Evolutionary conservation across 1,140 invertebrate genomes (phyloP), one percentile per base, ranked within the genome.

Genomic region (Vanessa atalanta): DNA sequence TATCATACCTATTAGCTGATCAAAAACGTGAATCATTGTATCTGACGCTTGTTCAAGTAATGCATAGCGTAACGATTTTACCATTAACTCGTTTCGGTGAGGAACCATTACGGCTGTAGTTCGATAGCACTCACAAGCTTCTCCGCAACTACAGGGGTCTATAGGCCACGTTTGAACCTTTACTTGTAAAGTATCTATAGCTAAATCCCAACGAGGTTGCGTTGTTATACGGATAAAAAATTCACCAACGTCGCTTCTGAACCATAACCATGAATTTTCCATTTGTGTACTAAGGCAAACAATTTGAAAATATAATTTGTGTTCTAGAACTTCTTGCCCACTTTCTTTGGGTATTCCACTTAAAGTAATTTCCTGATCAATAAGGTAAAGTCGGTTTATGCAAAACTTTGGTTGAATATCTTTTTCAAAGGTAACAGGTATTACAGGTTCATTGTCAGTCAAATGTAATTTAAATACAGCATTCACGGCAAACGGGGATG

Each of bases 221-320:
- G 88, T 83, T 15, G 87, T 88, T 12, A 91, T 83, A 77, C 81
- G 85, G 51, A 92, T 84, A 60, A 88, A 92, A 77, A 92, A 92
- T 74, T 91, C 87, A 11, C 90, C 89, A 8, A 85, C 61, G 26
- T 86, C 82, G 61, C 88, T 86, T 75, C 73, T 79, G 69, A 92
- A 89, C 90, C 90, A 92, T 71, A 92, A 83, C 89, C 89, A 91
- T 1, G 81, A 75, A 67, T 89, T 91, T 5, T 80, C 82, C 13
- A 82, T 68, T 83, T 88, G 86, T 20, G 84, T 86, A 75, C 85
- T 89, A 9, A 92, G 75, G 65, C 89, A 91, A 65, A 86, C 83
- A 55, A 92, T 73, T 82, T 87, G 85, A 26, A 92, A 78, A 77
- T 84, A 86, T 12, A 92, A 47, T 68, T 91, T 92, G 43, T 89